phyloP scores from a whole-genome alignment of 1,140 invertebrate genomes.

The Bombus difficillimus region DNA sequence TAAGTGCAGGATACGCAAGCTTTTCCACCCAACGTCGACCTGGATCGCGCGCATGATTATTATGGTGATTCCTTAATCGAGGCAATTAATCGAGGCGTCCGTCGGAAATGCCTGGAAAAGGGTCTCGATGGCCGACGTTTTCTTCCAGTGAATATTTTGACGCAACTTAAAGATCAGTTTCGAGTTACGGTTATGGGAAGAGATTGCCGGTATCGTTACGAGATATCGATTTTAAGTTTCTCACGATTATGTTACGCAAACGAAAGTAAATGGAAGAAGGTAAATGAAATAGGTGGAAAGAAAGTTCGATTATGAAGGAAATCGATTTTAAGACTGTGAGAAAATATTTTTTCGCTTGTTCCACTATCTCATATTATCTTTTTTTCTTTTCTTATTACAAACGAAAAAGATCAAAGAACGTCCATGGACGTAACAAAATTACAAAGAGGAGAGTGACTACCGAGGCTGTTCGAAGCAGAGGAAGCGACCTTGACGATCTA shows the following conservation, averaged over 20 bases:
- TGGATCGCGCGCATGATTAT: neutral
- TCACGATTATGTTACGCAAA: neutral
- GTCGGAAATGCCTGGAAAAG: neutral
- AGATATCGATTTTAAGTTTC: neutral
- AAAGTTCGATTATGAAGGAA: neutral
- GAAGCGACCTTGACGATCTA: neutral
- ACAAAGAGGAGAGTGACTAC: neutral
- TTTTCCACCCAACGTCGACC: neutral
- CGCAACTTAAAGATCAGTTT: neutral
- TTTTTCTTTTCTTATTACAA: no score
- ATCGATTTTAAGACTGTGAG: neutral
- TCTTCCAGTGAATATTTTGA: neutral
- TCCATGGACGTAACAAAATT: no score
- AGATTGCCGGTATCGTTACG: neutral
- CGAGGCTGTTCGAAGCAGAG: no score
- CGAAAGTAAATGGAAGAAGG: neutral
- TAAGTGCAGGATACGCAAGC: neutral
- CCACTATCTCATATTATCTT: no score
- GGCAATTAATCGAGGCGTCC: conserved; percentile 1
- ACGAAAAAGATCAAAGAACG: no score
- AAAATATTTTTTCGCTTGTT: neutral
- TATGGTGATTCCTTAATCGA: conserved; percentile 10
- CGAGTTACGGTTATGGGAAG: neutral
- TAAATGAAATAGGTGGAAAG: neutral
- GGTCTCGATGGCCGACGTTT: neutral